Conservation (phyloP, 2,888 invertebrate species). For the Drosophila hamatofila region DNA sequence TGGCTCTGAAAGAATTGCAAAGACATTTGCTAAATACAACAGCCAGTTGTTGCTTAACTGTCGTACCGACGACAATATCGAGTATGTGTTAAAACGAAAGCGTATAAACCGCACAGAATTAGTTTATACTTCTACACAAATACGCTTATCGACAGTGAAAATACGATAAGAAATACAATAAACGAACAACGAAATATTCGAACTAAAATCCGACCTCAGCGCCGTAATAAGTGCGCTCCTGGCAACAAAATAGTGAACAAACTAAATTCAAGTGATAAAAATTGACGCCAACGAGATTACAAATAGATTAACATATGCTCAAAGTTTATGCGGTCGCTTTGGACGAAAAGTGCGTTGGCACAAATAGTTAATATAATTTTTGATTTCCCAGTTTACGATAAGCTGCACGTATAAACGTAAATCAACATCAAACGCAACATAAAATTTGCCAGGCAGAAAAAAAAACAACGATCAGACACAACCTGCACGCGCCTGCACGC, state of each 20-base stretch:
- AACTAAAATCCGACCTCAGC: conserved; percentile 20
- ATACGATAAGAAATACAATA: conserved; percentile 47
- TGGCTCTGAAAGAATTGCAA: conserved; percentile 27
- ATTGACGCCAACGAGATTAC: conserved; percentile 26
- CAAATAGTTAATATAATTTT: neutral
- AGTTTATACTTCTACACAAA: conserved; percentile 2
- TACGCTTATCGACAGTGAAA: conserved; percentile 46
- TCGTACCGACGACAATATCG: conserved; percentile 6
- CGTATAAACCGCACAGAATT: conserved; percentile 13
- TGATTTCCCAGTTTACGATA: conserved; percentile 19
- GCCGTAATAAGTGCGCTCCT: conserved; percentile 43
- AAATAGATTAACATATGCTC: conserved; percentile 53
- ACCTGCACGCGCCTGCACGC: conserved; percentile 36
- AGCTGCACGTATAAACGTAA: conserved; percentile 38
- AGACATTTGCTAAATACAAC: conserved; percentile 14
- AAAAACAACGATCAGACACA: conserved; percentile 23
- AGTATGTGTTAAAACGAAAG: neutral
- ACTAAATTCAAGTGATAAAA: conserved; percentile 24
- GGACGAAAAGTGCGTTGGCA: neutral
- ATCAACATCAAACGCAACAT: conserved; percentile 13
- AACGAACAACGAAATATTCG: conserved; percentile 21
- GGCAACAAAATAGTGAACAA: conserved; percentile 32
- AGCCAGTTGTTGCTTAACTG: conserved; percentile 26
- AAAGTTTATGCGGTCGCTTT: conserved; percentile 11
- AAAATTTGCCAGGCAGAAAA: conserved; percentile 11